Conservation (phyloP, 2,113 vertebrate genomes). For the Chrysemys picta region DNA sequence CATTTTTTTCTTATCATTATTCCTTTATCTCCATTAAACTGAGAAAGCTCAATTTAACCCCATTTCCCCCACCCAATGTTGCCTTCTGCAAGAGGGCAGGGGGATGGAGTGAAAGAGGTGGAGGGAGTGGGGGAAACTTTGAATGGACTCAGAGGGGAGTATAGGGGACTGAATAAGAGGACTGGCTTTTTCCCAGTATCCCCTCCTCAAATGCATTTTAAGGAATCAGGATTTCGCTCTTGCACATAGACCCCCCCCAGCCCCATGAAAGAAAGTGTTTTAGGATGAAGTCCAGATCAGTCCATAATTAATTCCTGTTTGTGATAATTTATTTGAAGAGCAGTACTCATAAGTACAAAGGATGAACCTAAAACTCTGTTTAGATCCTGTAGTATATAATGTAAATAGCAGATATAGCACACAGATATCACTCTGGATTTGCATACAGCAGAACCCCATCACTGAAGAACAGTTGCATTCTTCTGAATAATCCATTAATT, state of each 20-base stretch:
- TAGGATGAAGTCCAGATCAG: background rate
- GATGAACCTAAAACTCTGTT: too few relatives aligned
- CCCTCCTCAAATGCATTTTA: background rate
- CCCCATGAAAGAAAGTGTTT: too few relatives aligned
- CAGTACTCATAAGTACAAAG: too few relatives aligned
- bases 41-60: background rate
- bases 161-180: background rate
- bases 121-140: background rate
- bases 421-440: background rate
- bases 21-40: background rate
- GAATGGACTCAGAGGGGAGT: too few relatives aligned
- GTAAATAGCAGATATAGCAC: background rate
- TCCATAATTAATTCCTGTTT: background rate
- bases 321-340: background rate
- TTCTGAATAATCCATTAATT: background rate
- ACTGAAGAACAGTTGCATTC: background rate
- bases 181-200: background rate
- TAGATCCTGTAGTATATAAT: background rate
- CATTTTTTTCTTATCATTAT: background rate
- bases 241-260: accelerated
- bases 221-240: background rate
- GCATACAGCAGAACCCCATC: too few relatives aligned
- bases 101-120: background rate
- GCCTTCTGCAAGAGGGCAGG: background rate
- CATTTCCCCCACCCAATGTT: background rate